Base-by-base conservation (phyloP, 1,140 invertebrate genomes). In the Pristionchus pacificus region DNA sequence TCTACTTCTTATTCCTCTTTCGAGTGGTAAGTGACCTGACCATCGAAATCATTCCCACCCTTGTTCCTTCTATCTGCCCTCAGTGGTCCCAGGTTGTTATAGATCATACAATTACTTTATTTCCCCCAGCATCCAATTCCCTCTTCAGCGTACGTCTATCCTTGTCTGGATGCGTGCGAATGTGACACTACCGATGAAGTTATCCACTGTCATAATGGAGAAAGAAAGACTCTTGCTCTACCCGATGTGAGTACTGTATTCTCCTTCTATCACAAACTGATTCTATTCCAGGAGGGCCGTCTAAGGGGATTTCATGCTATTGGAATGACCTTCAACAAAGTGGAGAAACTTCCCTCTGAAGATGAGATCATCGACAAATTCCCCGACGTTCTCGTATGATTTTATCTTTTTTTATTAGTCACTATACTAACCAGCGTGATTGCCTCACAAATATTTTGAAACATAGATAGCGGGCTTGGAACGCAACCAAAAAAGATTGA, bases 181-280 rank as follows among this genome's bases (percentile, higher is more conserved):
- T 75, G 74, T 57, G 74, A 75, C 61, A 75, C 74, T 1, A 66
- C 64, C 15, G 74, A 75, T 25, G 74, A 75, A 30, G 63, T 75
- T 0, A 62, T 75, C 33, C 71, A 74, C 25, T 75, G 74, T 62
- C 71, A 75, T 65, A 75, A 75, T 68, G 74, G 74, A 49, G 57
- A 68, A 1, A 33, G 74, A 24, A 75, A 60, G 1, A 13, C 67
- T 25, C 71, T 75, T 15, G 13, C 6, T 14, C 71, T 75, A 1
- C 74, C 74, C 27, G 62, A 28, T 15, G 62, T 64, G 13, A 10
- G n/a, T 61, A 25, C 25, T 29, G 28, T 6, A 30, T 0, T 61
- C 29, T 13, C 6, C 13, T 10, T 10, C 10, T 13, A 15, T 13
- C 10, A 25, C 10, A 14, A 27, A 15, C 6, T 13, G 25, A 25